A percentile compares a stretch with the other conserved stretches of the same genome.
These are phyloP conservation scores for Cephus sareptanus DNA, from an alignment of 2,888 invertebrate species.

Conservation along the genomic window DNA sequence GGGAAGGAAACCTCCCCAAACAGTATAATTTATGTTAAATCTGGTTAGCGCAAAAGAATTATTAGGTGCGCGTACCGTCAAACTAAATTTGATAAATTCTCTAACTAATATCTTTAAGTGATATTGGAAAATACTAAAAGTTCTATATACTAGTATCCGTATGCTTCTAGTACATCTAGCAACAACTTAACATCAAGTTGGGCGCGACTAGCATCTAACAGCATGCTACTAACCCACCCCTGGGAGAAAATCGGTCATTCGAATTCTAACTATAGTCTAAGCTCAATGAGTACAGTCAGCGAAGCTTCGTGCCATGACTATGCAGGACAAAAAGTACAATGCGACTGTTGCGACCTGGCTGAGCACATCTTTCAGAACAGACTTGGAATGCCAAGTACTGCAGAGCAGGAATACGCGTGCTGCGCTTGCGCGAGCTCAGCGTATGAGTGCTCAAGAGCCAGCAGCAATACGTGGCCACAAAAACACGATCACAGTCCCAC, in stretches of 20 bases:
- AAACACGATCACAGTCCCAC: slow-evolving; percentile 33
- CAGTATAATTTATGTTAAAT: background rate
- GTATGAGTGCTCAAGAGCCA: background rate
- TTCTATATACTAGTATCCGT: slow-evolving; percentile 23
- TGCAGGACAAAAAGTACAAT: slow-evolving; percentile 30
- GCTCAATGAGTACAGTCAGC: slow-evolving; percentile 40
- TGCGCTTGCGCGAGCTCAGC: background rate
- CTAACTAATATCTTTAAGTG: background rate
- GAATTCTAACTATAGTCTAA: slow-evolving; percentile 44
- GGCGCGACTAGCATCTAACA: slow-evolving; percentile 58
- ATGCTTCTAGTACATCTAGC: slow-evolving; percentile 54
- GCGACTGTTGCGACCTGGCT: slow-evolving; percentile 47
- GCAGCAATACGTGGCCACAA: slow-evolving; percentile 1
- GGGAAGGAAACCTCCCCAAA: no score
- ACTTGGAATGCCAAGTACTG: slow-evolving; percentile 23
- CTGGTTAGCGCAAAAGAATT: background rate
- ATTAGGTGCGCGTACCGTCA: background rate
- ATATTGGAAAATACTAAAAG: background rate
- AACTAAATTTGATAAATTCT: background rate
- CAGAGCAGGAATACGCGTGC: slow-evolving; percentile 29
- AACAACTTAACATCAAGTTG: slow-evolving; percentile 55
- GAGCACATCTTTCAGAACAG: slow-evolving; percentile 22
- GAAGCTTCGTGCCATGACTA: slow-evolving; percentile 44
- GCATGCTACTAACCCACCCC: slow-evolving; percentile 57
- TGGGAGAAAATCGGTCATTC: slow-evolving; percentile 16